These are phyloP conservation scores for Leucozona laternaria DNA, from an alignment of 2,888 invertebrate genomes.

Conservation along the genomic window DNA sequence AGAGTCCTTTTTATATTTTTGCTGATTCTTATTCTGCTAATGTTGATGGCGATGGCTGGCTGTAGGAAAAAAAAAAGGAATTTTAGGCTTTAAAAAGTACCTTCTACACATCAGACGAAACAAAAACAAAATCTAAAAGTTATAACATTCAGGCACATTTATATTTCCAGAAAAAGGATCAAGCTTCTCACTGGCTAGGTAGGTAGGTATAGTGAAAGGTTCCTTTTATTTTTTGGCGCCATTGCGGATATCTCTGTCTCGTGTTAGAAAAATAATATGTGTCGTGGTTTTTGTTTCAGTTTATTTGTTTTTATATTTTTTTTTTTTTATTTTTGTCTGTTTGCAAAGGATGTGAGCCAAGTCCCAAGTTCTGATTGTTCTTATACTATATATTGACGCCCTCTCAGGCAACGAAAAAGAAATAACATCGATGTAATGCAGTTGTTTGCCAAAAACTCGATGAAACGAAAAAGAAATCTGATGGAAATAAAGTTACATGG, in stretches of 20 bases:
- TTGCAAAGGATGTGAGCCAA: conserved; percentile 61
- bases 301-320: conserved; percentile 13
- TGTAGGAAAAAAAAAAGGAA: background rate
- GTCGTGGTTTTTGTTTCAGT: conserved; percentile 44
- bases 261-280: conserved; percentile 35
- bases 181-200: background rate
- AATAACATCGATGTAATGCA: conserved; percentile 44
- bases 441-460: conserved; percentile 59
- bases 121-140: background rate
- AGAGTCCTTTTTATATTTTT: conserved; percentile 20
- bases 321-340: conserved; percentile 30
- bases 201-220: background rate
- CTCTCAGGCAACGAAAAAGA: background rate
- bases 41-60: conserved; percentile 29
- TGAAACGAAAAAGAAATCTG: conserved; percentile 45
- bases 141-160: background rate
- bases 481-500: conserved; percentile 37
- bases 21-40: conserved; percentile 42
- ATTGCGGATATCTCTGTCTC: conserved; percentile 68
- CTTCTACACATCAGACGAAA: background rate
- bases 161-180: conserved; percentile 11
- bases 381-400: conserved; percentile 40
- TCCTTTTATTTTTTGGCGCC: conserved; percentile 62
- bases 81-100: conserved; percentile 21
- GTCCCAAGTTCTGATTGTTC: conserved; percentile 35